A percentile compares a stretch with the other conserved stretches of the same genome.
phyloP scores from a whole-genome alignment of 2,113 vertebrate genomes.

The sheep (Ovis aries) region DNA sequence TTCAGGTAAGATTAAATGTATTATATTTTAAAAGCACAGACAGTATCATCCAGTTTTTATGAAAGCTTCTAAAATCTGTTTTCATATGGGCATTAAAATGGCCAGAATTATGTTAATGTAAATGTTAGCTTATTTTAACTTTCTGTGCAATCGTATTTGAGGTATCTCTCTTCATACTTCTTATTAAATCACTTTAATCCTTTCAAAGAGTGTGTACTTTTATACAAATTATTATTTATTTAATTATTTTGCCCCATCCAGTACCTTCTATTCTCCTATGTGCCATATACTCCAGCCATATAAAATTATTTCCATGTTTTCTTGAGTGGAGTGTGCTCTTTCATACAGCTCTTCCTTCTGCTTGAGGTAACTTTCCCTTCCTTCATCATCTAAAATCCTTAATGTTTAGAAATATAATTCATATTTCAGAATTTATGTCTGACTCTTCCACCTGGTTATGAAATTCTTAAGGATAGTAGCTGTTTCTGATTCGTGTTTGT shows the following conservation, averaged over 20 bases:
- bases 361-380: background rate
- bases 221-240: background rate
- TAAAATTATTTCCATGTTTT: background rate
- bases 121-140: background rate
- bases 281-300: background rate
- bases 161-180: background rate
- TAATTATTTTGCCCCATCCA: background rate
- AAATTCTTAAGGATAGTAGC: background rate
- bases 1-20: background rate
- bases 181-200: background rate
- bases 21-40: background rate
- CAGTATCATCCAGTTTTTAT: background rate
- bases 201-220: background rate
- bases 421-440: background rate
- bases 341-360: background rate
- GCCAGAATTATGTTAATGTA: background rate
- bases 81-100: background rate
- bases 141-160: background rate
- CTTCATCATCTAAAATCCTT: background rate
- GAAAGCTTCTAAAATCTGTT: background rate
- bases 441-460: background rate
- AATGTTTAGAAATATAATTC: background rate
- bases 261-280: background rate
- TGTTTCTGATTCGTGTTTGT: background rate
- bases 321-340: background rate